Percentiles rank a stretch among this genome's conserved stretches.
phyloP scores from a whole-genome alignment of 2,888 invertebrate genomes.

The Fragum fragum region DNA sequence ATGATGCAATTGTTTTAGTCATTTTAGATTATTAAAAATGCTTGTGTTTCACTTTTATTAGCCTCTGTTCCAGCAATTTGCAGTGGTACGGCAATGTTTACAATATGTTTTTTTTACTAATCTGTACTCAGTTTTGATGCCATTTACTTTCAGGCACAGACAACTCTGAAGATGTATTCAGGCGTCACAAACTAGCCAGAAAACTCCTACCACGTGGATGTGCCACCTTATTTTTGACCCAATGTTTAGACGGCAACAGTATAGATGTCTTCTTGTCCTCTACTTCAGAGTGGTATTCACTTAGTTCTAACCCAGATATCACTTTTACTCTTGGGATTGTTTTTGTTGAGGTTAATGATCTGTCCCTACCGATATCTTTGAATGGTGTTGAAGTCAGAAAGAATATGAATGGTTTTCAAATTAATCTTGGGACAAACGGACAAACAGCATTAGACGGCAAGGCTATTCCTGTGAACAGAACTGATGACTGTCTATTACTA shows the following conservation, averaged over 20 bases:
- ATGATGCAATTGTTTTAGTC: too few species aligned
- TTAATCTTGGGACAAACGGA: conserved; percentile 1
- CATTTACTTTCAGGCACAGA: conserved; percentile 8
- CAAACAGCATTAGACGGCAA: conserved; percentile 14
- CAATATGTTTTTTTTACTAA: too few species aligned
- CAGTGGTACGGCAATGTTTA: neutral
- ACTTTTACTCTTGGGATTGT: conserved; percentile 32
- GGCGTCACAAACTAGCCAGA: conserved; percentile 19
- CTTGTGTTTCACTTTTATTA: too few species aligned
- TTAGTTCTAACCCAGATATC: neutral
- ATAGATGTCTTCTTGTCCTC: conserved; percentile 38
- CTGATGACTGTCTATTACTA: conserved; percentile 40
- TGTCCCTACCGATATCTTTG: conserved; percentile 29
- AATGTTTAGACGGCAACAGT: conserved; percentile 40
- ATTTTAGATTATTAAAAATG: too few species aligned
- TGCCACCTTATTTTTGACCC: conserved; percentile 36
- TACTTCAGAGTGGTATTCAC: conserved; percentile 24
- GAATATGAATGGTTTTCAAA: neutral
- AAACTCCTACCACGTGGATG: conserved; percentile 52
- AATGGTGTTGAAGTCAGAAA: conserved; percentile 12
- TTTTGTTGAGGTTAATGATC: conserved; percentile 28
- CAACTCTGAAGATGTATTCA: conserved; percentile 26
- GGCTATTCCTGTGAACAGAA: neutral
- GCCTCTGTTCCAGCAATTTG: too few species aligned
- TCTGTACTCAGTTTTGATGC: too few species aligned